Evolutionary conservation across 92 coral and sea anemone species (phyloP), one percentile per base, ranked within the genome.

Genomic region (Siderastrea siderea): DNA sequence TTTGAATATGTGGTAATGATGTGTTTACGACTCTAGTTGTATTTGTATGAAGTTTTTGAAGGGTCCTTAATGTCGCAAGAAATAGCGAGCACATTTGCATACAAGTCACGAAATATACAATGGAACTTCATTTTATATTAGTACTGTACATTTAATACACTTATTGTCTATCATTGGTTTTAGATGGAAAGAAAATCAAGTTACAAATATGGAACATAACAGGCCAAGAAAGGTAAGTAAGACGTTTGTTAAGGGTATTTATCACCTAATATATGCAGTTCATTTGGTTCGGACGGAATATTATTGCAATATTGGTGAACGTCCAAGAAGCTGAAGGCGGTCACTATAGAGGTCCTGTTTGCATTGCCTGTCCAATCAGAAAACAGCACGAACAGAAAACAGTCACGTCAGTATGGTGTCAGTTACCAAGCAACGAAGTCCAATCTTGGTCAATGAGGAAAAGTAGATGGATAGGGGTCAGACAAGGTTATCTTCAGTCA

Each of bases 131-230:
- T 16, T 26, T 61, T 16, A 14, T 16, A 61, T 65, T 19, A 7
- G 9, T 17, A 47, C 47, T 1, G n/a, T 15, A 58, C 15, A 3
- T 58, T 15, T 58, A 15, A 6, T 19, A 61, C 19, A 14, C 19
- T 26, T 26, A 26, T 26, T 26, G 38, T 26, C 66, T 13, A 26
- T n/a, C 2, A 51, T 84, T 49, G 53, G 1, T 46, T 85, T 85
- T 85, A 97, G 99, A 94, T 65, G 97, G 94, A 48, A 97, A 97
- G 75, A 96, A 91, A 79, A 90, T 97, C 44, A 97, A 97, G 75
- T 75, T 97, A 51, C 99, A 97, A 59, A 97, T 97, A 93, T 97
- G 99, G 99, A 96, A 97, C 78, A 95, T 98, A 11, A 95, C 99
- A 5, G 99, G 98, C 64, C 99, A 97, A 89, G 99, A 97, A 83